Evolutionary conservation across 53 echinoderm and acorn worm species (phyloP).

Genomic region (Stichopus horrens): DNA sequence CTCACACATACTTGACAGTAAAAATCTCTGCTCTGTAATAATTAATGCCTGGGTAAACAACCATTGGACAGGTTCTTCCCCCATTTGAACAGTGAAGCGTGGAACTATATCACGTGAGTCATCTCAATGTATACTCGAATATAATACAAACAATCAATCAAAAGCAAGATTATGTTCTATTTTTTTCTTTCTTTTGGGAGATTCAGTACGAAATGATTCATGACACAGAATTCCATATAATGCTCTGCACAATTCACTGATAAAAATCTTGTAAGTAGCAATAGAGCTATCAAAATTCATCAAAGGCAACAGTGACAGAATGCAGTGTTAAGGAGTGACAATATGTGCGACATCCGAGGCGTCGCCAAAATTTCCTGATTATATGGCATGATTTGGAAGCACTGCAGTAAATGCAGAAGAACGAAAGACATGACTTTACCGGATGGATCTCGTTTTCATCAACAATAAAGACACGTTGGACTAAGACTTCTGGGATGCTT

Average conservation of each 20-base stretch:
- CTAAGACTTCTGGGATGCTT: no score
- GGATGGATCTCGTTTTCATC: no score
- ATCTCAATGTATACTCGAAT: background rate
- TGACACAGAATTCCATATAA: background rate
- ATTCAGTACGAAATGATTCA: background rate
- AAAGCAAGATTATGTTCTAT: background rate
- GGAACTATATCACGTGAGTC: background rate
- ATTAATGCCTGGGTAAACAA: constrained; percentile 1
- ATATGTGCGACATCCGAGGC: no score
- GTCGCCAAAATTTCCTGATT: no score
- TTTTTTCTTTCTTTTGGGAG: background rate
- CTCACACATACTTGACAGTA: background rate
- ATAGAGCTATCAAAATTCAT: background rate
- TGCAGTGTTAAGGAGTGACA: background rate
- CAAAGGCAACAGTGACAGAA: background rate
- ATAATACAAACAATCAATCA: constrained; percentile 14
- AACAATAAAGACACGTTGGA: no score
- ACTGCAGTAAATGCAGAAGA: no score
- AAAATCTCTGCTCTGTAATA: background rate
- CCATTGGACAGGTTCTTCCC: background rate
- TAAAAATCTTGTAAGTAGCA: background rate
- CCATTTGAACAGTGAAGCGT: background rate
- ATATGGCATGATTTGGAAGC: no score
- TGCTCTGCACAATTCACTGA: background rate
- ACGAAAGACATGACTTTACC: no score